Conservation (phyloP, 2,797 vertebrate species). For the Microctenopoma stevenorrisi region DNA sequence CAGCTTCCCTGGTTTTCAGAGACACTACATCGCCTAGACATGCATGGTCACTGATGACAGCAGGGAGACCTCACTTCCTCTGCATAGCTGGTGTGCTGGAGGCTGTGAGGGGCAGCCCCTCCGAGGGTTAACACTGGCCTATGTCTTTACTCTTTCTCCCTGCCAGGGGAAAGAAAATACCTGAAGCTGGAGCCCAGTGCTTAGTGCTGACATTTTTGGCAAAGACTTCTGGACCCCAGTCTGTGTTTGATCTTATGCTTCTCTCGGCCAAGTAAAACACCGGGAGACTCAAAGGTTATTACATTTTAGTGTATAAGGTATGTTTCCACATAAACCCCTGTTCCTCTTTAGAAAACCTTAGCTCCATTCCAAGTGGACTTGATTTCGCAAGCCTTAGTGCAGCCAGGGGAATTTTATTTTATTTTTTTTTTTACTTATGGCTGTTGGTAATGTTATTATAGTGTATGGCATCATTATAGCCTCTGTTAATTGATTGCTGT, state of each 20-base stretch:
- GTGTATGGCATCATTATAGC: slow-evolving; percentile 57
- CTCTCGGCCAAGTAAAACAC: slow-evolving; percentile 85
- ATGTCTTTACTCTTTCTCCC: slow-evolving; percentile 61
- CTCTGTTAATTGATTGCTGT: slow-evolving; percentile 62
- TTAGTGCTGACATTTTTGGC: slow-evolving; percentile 84
- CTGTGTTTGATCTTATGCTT: slow-evolving; percentile 83
- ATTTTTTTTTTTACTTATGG: slow-evolving; percentile 75
- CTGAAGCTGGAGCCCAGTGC: slow-evolving; percentile 80
- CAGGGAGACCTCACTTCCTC: slow-evolving; percentile 65
- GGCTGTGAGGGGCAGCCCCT: slow-evolving; percentile 57
- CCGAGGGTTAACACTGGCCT: slow-evolving; percentile 74
- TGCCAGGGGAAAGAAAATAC: slow-evolving; percentile 86
- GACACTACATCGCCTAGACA: slow-evolving; percentile 41
- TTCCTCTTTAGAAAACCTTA: slow-evolving; percentile 76
- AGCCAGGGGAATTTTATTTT: slow-evolving; percentile 70
- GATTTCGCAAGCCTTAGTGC: slow-evolving; percentile 72
- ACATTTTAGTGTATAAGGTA: slow-evolving; percentile 85
- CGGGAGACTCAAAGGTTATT: slow-evolving; percentile 85
- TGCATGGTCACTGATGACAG: slow-evolving; percentile 53
- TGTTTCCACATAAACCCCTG: slow-evolving; percentile 84
- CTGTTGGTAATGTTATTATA: slow-evolving; percentile 67
- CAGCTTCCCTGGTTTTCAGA: slow-evolving; percentile 32
- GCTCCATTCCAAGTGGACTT: slow-evolving; percentile 80
- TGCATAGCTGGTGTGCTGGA: slow-evolving; percentile 40
- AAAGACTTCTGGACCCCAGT: slow-evolving; percentile 80